A percentile compares a stretch with the other conserved stretches of the same genome.
Evolutionary conservation across 2,797 vertebrate species (phyloP).

Genomic region (Danio jaintianensis): DNA sequence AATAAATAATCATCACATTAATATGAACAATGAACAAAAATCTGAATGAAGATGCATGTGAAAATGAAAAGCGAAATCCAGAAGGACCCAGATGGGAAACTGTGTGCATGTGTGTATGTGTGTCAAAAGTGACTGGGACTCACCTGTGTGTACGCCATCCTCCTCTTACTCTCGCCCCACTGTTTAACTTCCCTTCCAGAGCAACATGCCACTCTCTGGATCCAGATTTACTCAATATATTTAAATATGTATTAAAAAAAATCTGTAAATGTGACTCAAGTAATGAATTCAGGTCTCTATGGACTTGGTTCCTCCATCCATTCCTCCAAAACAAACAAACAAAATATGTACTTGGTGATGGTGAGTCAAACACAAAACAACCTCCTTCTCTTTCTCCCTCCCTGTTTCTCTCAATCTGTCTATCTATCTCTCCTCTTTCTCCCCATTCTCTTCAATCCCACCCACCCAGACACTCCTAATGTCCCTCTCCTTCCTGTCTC

Average conservation of each 20-base stretch:
- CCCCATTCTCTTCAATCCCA: constrained; percentile 53
- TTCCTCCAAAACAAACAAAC: constrained; percentile 27
- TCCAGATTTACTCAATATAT: constrained; percentile 35
- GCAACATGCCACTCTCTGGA: constrained; percentile 64
- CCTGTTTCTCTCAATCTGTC: not conserved
- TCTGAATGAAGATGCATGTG: not conserved
- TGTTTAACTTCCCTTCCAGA: constrained; percentile 54
- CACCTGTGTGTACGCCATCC: constrained; percentile 84
- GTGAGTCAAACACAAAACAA: constrained; percentile 46
- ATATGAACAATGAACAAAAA: not conserved
- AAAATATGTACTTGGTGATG: constrained; percentile 31
- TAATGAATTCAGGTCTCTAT: constrained; percentile 25
- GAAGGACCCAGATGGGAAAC: not conserved
- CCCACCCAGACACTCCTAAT: constrained; percentile 52
- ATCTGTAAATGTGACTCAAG: constrained; percentile 25
- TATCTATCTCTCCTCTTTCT: constrained; percentile 36
- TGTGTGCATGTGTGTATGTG: constrained; percentile 1
- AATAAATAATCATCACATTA: not conserved
- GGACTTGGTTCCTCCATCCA: constrained; percentile 11
- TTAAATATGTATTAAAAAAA: not conserved
- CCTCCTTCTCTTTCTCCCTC: constrained; percentile 11
- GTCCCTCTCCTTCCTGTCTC: constrained; percentile 36
- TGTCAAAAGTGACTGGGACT: constrained; percentile 60
- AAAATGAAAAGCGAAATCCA: constrained; percentile 5
- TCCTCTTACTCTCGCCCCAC: constrained; percentile 70